A percentile compares a stretch with the other conserved stretches of the same genome.
These are phyloP conservation scores for Mesocentrotus franciscanus DNA, from an alignment of 53 echinoderm and acorn worm genomes.

Conservation along the genomic window DNA sequence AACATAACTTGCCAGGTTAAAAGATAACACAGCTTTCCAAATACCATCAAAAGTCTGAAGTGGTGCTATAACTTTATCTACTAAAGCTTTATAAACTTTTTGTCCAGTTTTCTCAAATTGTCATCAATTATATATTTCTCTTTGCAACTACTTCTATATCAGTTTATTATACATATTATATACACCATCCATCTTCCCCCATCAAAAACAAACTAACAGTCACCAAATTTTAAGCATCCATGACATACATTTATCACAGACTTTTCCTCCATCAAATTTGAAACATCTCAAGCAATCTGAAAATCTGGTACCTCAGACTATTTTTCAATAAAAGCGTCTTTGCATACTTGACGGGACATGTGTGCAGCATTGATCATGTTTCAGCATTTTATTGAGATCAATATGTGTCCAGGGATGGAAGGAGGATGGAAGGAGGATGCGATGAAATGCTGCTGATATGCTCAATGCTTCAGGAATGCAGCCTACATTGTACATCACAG, in stretches of 20 bases:
- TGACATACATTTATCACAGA: background rate
- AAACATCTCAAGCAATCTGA: background rate
- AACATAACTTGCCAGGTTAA: too few relatives aligned
- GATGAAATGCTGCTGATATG: background rate
- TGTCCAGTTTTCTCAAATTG: too few relatives aligned
- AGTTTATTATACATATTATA: background rate
- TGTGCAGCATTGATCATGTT: slow-evolving; percentile 28
- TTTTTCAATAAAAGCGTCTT: slow-evolving; percentile 35
- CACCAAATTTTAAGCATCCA: background rate
- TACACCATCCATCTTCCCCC: background rate
- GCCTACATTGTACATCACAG: background rate
- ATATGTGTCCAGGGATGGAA: background rate
- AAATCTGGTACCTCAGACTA: slow-evolving; percentile 11
- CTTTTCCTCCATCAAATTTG: background rate
- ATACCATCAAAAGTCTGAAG: too few relatives aligned
- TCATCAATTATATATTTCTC: background rate
- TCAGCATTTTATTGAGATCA: slow-evolving; percentile 17
- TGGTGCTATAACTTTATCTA: too few relatives aligned
- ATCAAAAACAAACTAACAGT: background rate
- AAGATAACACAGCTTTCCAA: too few relatives aligned
- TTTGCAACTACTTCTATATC: background rate
- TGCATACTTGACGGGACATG: background rate
- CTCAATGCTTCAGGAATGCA: background rate
- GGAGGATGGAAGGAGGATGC: background rate
- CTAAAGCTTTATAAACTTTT: too few relatives aligned